These are phyloP conservation scores for Rhadina sibilatrix DNA, from an alignment of 2,113 vertebrate genomes.

Conservation along the genomic window DNA sequence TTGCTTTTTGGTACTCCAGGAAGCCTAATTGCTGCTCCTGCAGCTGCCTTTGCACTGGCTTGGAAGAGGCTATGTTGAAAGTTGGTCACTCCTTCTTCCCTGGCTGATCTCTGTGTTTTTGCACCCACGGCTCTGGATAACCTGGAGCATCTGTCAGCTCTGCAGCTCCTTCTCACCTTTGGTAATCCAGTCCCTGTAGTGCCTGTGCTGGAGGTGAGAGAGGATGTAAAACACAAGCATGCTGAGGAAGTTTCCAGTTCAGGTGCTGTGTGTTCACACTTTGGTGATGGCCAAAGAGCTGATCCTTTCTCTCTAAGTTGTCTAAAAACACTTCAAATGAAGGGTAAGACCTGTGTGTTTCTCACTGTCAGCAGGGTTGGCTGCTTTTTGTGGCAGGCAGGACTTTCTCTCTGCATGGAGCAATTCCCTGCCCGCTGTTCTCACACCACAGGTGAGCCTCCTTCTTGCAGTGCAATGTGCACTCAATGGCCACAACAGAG, in stretches of 20 bases:
- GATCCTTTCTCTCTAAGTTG: background rate
- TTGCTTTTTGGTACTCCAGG: accelerated
- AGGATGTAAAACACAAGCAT: background rate
- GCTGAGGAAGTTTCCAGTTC: background rate
- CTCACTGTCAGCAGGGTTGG: background rate
- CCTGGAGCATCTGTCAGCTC: background rate
- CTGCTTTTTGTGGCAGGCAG: background rate
- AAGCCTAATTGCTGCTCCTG: background rate
- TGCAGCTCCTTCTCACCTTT: background rate
- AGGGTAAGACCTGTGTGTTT: accelerated
- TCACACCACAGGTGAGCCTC: background rate
- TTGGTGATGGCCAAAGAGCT: background rate
- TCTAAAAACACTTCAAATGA: background rate
- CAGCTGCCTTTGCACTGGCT: background rate
- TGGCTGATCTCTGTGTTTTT: background rate
- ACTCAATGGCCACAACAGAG: accelerated
- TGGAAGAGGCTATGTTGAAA: background rate
- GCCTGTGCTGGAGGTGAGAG: accelerated
- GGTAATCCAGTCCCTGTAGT: background rate
- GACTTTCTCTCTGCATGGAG: background rate
- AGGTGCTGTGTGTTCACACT: accelerated
- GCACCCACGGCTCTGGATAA: background rate
- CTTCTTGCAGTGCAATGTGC: background rate
- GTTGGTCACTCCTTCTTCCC: accelerated
- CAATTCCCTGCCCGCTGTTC: background rate